Conservation (phyloP, 2,113 vertebrate species). For the Pseudois nayaur region DNA sequence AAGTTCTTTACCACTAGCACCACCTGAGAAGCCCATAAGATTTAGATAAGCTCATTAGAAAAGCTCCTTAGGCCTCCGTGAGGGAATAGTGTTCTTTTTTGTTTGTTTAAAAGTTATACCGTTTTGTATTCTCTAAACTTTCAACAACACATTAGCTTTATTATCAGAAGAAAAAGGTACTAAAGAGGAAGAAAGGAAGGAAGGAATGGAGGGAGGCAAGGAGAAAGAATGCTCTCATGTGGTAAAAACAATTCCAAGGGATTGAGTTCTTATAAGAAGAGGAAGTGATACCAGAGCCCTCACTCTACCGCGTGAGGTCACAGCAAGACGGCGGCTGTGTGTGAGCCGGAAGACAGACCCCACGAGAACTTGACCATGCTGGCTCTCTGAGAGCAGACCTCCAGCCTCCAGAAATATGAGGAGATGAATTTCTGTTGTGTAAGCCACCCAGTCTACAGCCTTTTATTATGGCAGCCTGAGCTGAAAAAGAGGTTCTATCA, state of each 20-base stretch:
- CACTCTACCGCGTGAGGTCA: neutral
- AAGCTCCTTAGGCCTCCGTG: neutral
- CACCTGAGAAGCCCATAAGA: neutral
- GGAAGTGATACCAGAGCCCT: neutral
- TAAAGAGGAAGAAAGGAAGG: neutral
- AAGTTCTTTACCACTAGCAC: neutral
- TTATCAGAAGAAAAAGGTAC: neutral
- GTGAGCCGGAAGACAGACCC: neutral
- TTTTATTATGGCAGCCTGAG: neutral
- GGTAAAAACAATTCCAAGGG: neutral
- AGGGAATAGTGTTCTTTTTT: neutral
- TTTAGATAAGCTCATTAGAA: neutral
- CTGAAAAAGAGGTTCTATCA: neutral
- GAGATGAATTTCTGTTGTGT: neutral
- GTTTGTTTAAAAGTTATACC: neutral
- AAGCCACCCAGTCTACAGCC: neutral
- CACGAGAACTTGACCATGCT: neutral
- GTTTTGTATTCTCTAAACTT: neutral
- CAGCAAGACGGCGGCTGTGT: neutral
- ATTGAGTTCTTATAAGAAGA: neutral
- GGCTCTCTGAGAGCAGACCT: neutral
- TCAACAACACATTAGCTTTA: neutral
- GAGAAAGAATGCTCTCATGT: neutral
- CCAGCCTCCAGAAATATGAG: neutral
- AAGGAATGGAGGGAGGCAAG: neutral